Base-by-base conservation (phyloP, 2,113 vertebrate genomes). In the Zeus faber region DNA sequence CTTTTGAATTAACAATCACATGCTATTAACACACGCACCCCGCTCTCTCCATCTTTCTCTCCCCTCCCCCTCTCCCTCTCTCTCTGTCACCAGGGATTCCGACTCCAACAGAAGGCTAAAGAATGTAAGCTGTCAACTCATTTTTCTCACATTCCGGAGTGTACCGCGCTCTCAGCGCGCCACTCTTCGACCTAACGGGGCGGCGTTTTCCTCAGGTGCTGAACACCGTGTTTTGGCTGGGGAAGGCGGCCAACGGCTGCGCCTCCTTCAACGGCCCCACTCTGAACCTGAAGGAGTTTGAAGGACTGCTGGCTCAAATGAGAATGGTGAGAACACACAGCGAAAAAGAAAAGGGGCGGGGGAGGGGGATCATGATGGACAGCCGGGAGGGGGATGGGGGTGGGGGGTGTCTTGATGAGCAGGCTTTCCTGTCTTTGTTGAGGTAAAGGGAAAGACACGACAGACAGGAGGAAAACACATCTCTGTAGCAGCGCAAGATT, bases 211-310 rank as follows among this genome's bases (percentile, higher is more conserved):
- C 65, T 52, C 85, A 99, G 97, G 95, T 99, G 25, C 81, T 99
- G 84, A 93, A 98, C 77, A 98, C 97, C 54, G 91, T 99, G 77
- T 98, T 97, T 81, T 99, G 97, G 97, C 89, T 99, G 54, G 97
- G 95, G 23, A 98, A 95, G 77, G 91, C 92, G 2, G 94, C 93
- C 40, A 92, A 93, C 50, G 88, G 88, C 83, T 95, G 90, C n/a
- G 66, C 92, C 0, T 90, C 90, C 1, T 98, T 91, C 39, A 92
- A 81, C 2, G 96, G 97, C 29, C 92, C 92, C 0, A 92, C 90
- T 0, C 87, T 99, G 59, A 91, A 98, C 83, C 87, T 99, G 68
- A 98, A 95, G 76, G 94, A 95, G 72, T 98, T 99, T 60, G 96
- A 99, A 85, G 95, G 93, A 41, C 89, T 98, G 74, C 87, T 97